These are phyloP conservation scores for Nymphalis urticae DNA, from an alignment of 2,888 invertebrate species.

Conservation along the genomic window DNA sequence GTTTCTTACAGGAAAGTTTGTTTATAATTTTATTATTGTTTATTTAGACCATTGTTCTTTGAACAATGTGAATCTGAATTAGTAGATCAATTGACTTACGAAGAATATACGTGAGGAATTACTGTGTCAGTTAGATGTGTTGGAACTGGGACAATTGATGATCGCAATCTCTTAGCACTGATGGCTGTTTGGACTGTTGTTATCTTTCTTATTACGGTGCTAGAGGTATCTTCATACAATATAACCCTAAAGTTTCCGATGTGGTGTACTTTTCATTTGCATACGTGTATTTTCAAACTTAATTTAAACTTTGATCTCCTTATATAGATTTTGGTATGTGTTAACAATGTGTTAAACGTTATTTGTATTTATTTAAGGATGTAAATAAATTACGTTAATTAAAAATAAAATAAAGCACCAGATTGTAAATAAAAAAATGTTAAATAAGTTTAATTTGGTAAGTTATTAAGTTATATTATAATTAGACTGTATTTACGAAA, in stretches of 20 bases:
- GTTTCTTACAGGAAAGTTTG: slow-evolving; percentile 20
- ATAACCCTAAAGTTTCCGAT: slow-evolving; percentile 50
- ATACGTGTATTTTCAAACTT: slow-evolving; percentile 46
- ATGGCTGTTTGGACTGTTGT: slow-evolving; percentile 38
- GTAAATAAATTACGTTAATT: not conserved
- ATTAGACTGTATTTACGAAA: no score
- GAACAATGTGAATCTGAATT: slow-evolving; percentile 27
- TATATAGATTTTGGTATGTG: slow-evolving; percentile 45
- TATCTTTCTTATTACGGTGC: slow-evolving; percentile 40
- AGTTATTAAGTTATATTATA: no score
- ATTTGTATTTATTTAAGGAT: not conserved
- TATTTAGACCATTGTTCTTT: slow-evolving; percentile 31
- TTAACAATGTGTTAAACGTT: slow-evolving; percentile 20
- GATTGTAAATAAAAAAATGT: not conserved
- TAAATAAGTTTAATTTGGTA: not conserved
- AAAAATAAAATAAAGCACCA: no score
- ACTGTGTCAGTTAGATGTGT: not conserved
- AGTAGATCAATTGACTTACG: slow-evolving; percentile 16
- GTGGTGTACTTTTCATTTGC: slow-evolving; percentile 46
- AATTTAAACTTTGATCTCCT: slow-evolving; percentile 48
- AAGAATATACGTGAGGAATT: not conserved
- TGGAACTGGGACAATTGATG: not conserved
- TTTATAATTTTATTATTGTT: slow-evolving; percentile 18
- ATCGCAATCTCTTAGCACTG: slow-evolving; percentile 14
- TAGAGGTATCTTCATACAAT: slow-evolving; percentile 55